These are phyloP conservation scores for Zonitis immaculata DNA, from an alignment of 2,888 invertebrate species.

Conservation along the genomic window DNA sequence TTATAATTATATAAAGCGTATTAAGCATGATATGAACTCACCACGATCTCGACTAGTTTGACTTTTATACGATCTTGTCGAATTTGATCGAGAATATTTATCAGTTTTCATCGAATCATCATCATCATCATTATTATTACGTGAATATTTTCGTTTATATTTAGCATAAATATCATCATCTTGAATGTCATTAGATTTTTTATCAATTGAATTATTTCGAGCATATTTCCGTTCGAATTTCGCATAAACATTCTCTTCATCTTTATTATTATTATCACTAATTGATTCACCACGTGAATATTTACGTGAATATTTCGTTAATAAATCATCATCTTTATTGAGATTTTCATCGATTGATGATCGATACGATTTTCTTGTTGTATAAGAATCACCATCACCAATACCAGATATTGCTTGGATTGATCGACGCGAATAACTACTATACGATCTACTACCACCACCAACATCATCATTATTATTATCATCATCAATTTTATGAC, in stretches of 20 bases:
- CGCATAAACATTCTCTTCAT: constrained; percentile 37
- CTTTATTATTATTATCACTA: constrained; percentile 27
- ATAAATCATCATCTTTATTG: constrained; percentile 27
- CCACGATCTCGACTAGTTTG: constrained; percentile 17
- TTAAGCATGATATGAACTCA: constrained; percentile 10
- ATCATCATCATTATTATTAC: constrained; percentile 24
- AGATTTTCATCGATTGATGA: constrained; percentile 29
- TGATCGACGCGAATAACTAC: constrained; percentile 28
- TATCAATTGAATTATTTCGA: constrained; percentile 27
- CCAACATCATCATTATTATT: constrained; percentile 4
- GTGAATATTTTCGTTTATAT: constrained; percentile 34
- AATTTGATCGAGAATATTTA: constrained; percentile 30
- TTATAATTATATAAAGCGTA: too few relatives aligned
- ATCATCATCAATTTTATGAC: constrained; percentile 21
- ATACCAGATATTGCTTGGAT: constrained; percentile 30
- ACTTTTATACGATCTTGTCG: constrained; percentile 18
- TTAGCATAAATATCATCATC: constrained; percentile 39
- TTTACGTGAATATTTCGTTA: constrained; percentile 31
- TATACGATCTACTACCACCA: constrained; percentile 22
- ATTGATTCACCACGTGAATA: constrained; percentile 25
- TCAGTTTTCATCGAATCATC: constrained; percentile 28
- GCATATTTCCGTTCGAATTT: constrained; percentile 38
- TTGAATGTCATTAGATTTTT: constrained; percentile 22
- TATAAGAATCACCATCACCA: constrained; percentile 38
- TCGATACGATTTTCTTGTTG: constrained; percentile 33